Evolutionary conservation across 2,888 invertebrate species (phyloP).

Genomic region (Drepanosiphum platanoidis): DNA sequence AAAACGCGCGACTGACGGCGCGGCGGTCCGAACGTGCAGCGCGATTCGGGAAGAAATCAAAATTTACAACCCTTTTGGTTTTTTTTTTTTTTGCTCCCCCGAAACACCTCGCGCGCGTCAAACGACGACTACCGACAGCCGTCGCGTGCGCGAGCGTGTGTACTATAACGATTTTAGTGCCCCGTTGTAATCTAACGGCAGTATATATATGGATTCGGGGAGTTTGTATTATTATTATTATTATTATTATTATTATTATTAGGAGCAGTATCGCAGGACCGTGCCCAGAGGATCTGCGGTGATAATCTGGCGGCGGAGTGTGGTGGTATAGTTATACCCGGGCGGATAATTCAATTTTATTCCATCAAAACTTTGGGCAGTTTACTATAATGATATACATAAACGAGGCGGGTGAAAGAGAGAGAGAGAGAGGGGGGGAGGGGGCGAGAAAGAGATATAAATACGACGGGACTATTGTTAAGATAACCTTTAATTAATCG

Average conservation of each 20-base stretch:
- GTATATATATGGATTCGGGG: background rate
- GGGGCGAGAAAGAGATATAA: background rate
- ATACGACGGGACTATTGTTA: background rate
- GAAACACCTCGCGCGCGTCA: background rate
- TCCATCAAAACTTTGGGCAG: background rate
- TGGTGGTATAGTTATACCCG: background rate
- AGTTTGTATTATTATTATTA: conserved; percentile 4
- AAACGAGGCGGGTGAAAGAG: background rate
- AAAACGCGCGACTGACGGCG: background rate
- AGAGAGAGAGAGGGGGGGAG: background rate
- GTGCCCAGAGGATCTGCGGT: background rate
- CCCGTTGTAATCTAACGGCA: background rate
- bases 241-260: background rate
- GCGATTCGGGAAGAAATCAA: background rate
- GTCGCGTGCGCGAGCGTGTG: no score
- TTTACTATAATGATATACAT: background rate
- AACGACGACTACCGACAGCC: no score
- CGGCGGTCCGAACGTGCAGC: background rate
- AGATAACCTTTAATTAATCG: background rate
- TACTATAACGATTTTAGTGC: background rate
- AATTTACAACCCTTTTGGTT: background rate
- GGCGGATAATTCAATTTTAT: background rate
- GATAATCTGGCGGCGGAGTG: background rate
- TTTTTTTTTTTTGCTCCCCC: background rate
- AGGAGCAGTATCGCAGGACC: background rate